Evolutionary conservation across 2,113 vertebrate genomes (phyloP), one percentile per base, ranked within the genome.

Genomic region (Thunnus thynnus): DNA sequence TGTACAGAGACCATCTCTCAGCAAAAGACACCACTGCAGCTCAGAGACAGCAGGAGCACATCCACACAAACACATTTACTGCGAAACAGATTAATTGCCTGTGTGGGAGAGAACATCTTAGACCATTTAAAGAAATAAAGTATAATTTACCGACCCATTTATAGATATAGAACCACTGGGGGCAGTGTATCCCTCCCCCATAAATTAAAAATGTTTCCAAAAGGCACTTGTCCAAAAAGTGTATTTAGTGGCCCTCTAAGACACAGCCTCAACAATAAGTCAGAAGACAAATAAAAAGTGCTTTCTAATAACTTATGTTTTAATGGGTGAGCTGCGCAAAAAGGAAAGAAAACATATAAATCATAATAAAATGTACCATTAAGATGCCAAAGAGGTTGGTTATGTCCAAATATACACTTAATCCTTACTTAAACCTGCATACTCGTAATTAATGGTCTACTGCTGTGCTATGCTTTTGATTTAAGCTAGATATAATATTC

Each of bases 61-160:
- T 70, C n/a, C 52, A 68, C 44, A 76, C 30, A 67, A 12, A 61
- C 13, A 52, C 32, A 66, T 1, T 41, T 22, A 70, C 48, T 36
- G 22, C 47, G 62, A 25, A 79, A 52, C 58, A 81, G 60, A 78
- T 78, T 9, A 55, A 55, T 18, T 55, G 25, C 25, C 69, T 56
- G 50, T 74, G 55, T 17, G 78, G 56, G 25, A 54, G 32, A 25
- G 32, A 87, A 55, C 63, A 82, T 70, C 64, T 55, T 25, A 50
- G 20, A 63, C 20, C 14, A 74, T 56, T 84, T 64, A 30, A 67
- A 79, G 20, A 54, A 72, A 66, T 60, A 58, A n/a, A 60, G 32
- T 57, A 20, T 52, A 69, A 63, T 30, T 80, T 55, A 73, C 14
- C n/a, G 55, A n/a, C 41, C 55, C 1, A 25, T 66, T 58, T 62